These are phyloP conservation scores for Hemibagrus guttatus DNA, from an alignment of 2,797 vertebrate genomes.

Conservation along the genomic window DNA sequence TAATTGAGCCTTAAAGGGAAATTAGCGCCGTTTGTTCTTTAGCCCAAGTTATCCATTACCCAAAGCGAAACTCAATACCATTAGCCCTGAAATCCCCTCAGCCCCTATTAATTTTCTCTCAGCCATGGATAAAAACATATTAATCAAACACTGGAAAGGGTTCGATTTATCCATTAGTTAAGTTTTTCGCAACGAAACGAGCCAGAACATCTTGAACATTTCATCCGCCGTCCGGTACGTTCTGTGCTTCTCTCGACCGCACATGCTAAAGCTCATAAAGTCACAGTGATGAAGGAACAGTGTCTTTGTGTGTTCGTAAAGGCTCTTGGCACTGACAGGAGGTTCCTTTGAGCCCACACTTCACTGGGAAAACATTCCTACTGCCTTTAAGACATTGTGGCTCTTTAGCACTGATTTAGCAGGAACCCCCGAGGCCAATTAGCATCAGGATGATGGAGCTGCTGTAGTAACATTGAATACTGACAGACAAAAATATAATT, in stretches of 20 bases:
- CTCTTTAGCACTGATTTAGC: constrained; percentile 58
- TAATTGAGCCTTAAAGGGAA: constrained; percentile 22
- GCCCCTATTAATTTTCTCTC: not conserved
- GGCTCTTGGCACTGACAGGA: constrained; percentile 52
- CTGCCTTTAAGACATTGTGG: constrained; percentile 67
- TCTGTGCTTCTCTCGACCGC: constrained; percentile 48
- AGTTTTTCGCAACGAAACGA: not conserved
- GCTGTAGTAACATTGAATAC: too few relatives aligned
- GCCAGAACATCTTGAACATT: constrained; percentile 28
- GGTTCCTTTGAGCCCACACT: constrained; percentile 69
- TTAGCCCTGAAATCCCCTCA: not conserved
- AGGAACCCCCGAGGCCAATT: not conserved
- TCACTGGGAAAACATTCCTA: constrained; percentile 73
- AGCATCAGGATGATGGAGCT: constrained; percentile 2
- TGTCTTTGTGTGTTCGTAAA: constrained; percentile 56
- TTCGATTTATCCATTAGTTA: constrained; percentile 3
- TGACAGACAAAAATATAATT: not conserved
- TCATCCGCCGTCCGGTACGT: constrained; percentile 44
- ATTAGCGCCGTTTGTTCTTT: not conserved
- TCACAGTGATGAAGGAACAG: constrained; percentile 60
- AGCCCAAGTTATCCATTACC: constrained; percentile 9
- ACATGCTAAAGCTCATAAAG: constrained; percentile 64
- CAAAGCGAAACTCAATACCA: not conserved
- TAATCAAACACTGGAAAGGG: constrained; percentile 25
- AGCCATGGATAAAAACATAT: constrained; percentile 6